These are phyloP conservation scores for Echinometra lucunter DNA, from an alignment of 53 echinoderm and acorn worm genomes.

Conservation along the genomic window DNA sequence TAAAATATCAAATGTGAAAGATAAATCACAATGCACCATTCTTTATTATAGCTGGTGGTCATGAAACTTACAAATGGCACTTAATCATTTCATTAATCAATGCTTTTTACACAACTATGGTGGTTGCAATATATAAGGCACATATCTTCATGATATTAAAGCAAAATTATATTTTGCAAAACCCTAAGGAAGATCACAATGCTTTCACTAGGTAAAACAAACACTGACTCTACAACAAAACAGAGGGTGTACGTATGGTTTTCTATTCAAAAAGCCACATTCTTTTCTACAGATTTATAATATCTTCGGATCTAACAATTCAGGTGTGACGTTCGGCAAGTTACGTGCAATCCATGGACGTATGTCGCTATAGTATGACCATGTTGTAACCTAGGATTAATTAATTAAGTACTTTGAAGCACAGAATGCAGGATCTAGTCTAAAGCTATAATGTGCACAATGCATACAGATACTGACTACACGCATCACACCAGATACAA, in stretches of 20 bases:
- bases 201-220: neutral
- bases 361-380: too few species aligned
- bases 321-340: conserved; percentile 31
- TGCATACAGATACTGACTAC: neutral
- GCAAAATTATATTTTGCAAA: neutral
- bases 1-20: conserved; percentile 37
- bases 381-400: neutral
- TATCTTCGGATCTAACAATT: neutral
- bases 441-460: neutral
- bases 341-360: conserved; percentile 47
- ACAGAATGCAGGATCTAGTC: neutral
- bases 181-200: neutral
- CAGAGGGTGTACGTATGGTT: neutral
- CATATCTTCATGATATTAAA: neutral
- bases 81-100: neutral
- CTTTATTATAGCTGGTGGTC: neutral
- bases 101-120: neutral
- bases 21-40: conserved; percentile 1
- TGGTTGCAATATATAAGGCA: neutral
- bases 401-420: neutral
- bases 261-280: neutral
- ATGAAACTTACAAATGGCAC: conserved; percentile 4
- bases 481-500: neutral
- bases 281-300: neutral
- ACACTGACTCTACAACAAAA: neutral